Percentiles rank a stretch among this genome's conserved stretches.
These are phyloP conservation scores for Drosophila mayaguana DNA, from an alignment of 2,888 invertebrate species.

Conservation along the genomic window DNA sequence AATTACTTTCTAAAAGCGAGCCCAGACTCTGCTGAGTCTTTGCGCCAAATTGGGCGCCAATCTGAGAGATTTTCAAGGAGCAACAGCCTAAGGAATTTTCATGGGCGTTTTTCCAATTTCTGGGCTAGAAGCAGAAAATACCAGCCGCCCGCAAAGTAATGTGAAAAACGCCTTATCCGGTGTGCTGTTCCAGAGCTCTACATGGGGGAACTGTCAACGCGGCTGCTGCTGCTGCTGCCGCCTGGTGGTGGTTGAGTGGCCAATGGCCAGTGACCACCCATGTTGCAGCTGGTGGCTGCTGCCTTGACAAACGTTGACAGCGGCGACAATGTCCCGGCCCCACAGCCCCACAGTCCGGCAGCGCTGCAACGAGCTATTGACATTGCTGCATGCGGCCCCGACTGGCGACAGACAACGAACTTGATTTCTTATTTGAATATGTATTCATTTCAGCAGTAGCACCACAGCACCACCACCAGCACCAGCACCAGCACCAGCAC, in stretches of 20 bases:
- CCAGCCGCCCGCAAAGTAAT: slow-evolving; percentile 60
- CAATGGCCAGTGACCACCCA: slow-evolving; percentile 50
- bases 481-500: background rate
- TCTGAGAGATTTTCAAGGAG: slow-evolving; percentile 31
- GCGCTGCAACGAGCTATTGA: slow-evolving; percentile 41
- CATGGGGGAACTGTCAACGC: slow-evolving; percentile 68
- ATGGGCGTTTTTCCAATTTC: slow-evolving; percentile 80
- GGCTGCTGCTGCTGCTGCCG: slow-evolving; percentile 10
- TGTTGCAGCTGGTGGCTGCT: slow-evolving; percentile 31
- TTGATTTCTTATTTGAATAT: slow-evolving; percentile 79
- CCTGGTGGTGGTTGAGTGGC: background rate
- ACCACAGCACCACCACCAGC: background rate
- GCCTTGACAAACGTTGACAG: slow-evolving; percentile 78
- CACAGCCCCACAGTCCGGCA: slow-evolving; percentile 8
- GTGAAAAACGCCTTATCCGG: slow-evolving; percentile 80
- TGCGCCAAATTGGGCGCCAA: slow-evolving; percentile 81
- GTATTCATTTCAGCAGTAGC: slow-evolving; percentile 54
- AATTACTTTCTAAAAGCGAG: slow-evolving; percentile 75
- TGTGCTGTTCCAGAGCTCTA: slow-evolving; percentile 35
- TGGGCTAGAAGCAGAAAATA: slow-evolving; percentile 36
- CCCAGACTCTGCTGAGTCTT: slow-evolving; percentile 63
- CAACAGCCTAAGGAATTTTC: slow-evolving; percentile 62
- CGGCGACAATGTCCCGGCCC: slow-evolving; percentile 62
- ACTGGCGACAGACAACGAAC: slow-evolving; percentile 45
- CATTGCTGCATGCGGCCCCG: slow-evolving; percentile 38